Conservation (phyloP, 2,113 vertebrate species). For the Cyprinodon brontotheroides region DNA sequence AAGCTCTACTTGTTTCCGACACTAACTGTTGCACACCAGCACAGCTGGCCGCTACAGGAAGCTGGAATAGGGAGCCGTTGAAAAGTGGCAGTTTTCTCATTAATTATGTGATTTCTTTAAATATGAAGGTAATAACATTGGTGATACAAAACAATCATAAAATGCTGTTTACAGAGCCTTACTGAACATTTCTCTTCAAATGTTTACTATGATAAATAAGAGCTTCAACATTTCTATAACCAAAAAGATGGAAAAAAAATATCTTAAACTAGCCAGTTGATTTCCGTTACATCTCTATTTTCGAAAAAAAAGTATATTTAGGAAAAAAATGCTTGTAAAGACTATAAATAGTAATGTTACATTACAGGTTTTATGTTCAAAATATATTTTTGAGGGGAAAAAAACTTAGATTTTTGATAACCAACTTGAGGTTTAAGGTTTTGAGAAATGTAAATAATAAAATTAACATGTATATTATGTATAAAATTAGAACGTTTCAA, state of each 20-base stretch:
- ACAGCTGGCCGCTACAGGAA: neutral
- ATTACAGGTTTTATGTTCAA: neutral
- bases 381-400: neutral
- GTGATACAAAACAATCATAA: too few species aligned
- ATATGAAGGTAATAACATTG: too few species aligned
- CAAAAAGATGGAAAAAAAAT: too few species aligned
- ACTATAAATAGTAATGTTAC: neutral
- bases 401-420: neutral
- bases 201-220: too few species aligned
- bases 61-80: neutral
- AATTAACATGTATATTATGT: neutral
- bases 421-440: neutral
- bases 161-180: too few species aligned
- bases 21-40: neutral
- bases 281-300: neutral
- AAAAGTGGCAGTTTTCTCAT: too few species aligned
- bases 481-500: neutral
- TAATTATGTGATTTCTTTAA: too few species aligned
- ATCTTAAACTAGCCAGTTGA: neutral
- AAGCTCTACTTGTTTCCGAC: neutral
- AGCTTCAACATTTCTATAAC: too few species aligned
- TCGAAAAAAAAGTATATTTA: neutral
- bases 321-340: neutral
- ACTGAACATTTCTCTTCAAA: too few species aligned
- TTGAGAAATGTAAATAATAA: neutral